Base-by-base conservation (phyloP, 2,797 vertebrate species). In the Spea hammondii region DNA sequence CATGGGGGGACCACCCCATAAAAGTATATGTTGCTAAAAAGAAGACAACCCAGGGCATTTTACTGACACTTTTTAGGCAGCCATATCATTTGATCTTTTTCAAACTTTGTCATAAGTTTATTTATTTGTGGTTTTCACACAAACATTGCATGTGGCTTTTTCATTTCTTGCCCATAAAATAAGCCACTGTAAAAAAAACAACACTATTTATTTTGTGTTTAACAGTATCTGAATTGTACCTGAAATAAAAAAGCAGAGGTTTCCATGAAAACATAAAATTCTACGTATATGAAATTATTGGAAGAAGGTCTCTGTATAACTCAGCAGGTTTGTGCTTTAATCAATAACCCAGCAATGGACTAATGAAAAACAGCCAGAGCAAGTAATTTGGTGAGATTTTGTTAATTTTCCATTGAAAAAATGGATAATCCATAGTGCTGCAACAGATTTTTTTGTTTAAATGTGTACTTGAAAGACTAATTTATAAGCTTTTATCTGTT, bases 391-490 rank as follows among this genome's bases (percentile, higher is more conserved):
- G 12, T 57, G 12, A 57, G 55, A 13, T 74, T 45, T 8, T 76
- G 1, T 74, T 17, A 68, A 51, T 17, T 76, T 76, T 74, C 60
- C 4, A 13, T 66, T 75, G n/a, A 50, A 66, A 53, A 14, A 64
- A 55, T 54, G 65, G 64, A 55, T 75, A 66, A 51, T 66, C 48
- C 60, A 48, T 50, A 75, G 8, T 17, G 55, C 66, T 67, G 48
- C 49, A 47, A 47, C 51, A 11, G 64, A 66, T 67, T 66, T 76
- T 76, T 76, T 68, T 76, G 14, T 59, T 32, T 68, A 7, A 48
- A 65, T 65, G 74, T 76, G 65, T 50, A 69, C 65, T 76, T 68
- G 45, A 68, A 55, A 76, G 53, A 47, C 74, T 69, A 13, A 76
- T 76, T 50, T 17, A n/a, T 0, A 68, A 7, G 65, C 54, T 76